Conservation (phyloP, 2,888 invertebrate genomes). For the Hydraecia micacea region DNA sequence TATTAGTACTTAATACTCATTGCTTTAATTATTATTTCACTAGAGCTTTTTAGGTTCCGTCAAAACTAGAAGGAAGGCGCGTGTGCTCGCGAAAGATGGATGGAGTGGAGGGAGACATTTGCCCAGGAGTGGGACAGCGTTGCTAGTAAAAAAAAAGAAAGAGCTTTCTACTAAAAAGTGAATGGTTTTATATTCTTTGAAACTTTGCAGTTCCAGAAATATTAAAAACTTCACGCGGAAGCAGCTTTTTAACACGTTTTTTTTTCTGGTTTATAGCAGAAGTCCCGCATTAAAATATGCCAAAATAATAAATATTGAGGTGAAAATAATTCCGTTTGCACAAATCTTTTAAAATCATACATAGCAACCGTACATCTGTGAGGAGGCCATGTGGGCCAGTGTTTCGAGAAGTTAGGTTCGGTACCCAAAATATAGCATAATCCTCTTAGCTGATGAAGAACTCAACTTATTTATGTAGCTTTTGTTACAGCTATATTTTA, state of each 20-base stretch:
- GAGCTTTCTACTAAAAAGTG: neutral
- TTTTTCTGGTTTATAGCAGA: no score
- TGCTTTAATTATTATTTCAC: neutral
- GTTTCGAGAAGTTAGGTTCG: conserved; percentile 9
- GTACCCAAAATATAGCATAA: conserved; percentile 18
- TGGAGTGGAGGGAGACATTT: no score
- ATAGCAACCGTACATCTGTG: neutral
- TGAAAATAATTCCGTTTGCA: neutral
- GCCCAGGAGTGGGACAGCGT: no score
- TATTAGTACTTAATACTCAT: neutral
- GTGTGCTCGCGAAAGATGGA: neutral
- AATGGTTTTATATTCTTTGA: no score
- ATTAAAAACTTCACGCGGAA: neutral
- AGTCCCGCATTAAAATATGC: no score
- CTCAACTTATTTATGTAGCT: conserved; percentile 37
- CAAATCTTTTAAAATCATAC: neutral
- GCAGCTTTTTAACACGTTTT: no score
- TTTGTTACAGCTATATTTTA: conserved; percentile 52
- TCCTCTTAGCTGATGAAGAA: conserved; percentile 53
- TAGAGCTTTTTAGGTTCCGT: neutral
- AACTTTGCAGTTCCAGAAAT: neutral
- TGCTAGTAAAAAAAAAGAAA: no score
- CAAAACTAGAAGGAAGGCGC: neutral
- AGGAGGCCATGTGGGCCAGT: neutral
- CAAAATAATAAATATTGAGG: no score